phyloP scores from a whole-genome alignment of 2,888 invertebrate genomes.

The Latrodectus elegans region DNA sequence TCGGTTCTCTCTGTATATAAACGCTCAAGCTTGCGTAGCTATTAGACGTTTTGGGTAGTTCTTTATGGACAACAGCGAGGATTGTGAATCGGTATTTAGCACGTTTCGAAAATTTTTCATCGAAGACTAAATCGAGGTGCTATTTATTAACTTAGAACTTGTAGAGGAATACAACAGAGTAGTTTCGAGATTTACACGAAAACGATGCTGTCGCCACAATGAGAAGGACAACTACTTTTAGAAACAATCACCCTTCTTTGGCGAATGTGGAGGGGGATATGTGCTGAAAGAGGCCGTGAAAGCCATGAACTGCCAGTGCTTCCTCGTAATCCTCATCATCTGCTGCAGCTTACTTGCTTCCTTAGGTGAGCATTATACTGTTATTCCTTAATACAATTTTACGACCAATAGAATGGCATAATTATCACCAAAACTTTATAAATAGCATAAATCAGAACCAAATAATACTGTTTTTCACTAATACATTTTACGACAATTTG shows the following conservation, averaged over 20 bases:
- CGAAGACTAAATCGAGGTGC: not conserved
- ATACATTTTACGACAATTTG: too few species aligned
- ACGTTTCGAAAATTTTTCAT: not conserved
- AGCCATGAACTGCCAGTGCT: slow-evolving; percentile 63
- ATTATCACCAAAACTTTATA: too few species aligned
- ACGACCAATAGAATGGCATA: too few species aligned
- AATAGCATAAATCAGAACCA: too few species aligned
- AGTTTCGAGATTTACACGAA: too few species aligned
- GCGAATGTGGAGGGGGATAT: slow-evolving; percentile 19
- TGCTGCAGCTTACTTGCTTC: slow-evolving; percentile 47
- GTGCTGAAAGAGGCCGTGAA: slow-evolving; percentile 39
- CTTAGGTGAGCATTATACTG: slow-evolving; percentile 27
- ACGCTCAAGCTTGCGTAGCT: not conserved
- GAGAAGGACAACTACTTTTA: not conserved
- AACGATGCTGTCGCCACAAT: not conserved
- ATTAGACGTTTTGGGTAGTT: not conserved
- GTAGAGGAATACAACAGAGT: not conserved
- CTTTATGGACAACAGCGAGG: not conserved
- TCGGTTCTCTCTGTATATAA: not conserved
- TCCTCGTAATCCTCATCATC: slow-evolving; percentile 46
- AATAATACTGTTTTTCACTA: too few species aligned
- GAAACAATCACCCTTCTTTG: not conserved
- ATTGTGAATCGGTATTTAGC: not conserved
- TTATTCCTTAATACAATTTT: not conserved
- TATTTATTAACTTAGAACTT: not conserved